Percentiles rank a stretch among this genome's conserved stretches.
These are phyloP conservation scores for Drosophila merina DNA, from an alignment of 2,888 invertebrate species.

Conservation along the genomic window DNA sequence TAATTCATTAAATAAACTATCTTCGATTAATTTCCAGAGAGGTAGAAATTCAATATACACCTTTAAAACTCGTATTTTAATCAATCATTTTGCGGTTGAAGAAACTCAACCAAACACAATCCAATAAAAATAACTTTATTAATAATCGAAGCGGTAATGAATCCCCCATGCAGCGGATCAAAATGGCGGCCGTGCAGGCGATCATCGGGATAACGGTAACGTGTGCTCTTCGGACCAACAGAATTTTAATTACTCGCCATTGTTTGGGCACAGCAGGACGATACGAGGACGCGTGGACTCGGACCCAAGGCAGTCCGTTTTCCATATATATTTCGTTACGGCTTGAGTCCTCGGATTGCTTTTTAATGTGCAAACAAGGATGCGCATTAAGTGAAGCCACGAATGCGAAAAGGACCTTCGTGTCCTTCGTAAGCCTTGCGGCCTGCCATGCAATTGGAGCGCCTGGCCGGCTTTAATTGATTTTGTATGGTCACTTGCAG, in stretches of 20 bases:
- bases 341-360: constrained; percentile 37
- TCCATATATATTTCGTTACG: constrained; percentile 25
- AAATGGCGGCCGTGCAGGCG: neutral
- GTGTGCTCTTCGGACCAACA: constrained; percentile 37
- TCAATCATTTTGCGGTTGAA: constrained; percentile 20
- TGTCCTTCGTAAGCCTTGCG: constrained; percentile 21
- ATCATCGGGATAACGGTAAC: constrained; percentile 20
- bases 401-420: neutral
- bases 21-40: neutral
- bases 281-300: neutral
- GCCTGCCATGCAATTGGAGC: constrained; percentile 48
- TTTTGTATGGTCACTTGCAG: constrained; percentile 58
- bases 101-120: constrained; percentile 22
- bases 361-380: constrained; percentile 54
- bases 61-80: constrained; percentile 12
- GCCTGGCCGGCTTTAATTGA: constrained; percentile 57
- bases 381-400: constrained; percentile 38
- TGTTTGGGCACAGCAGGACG: constrained; percentile 23
- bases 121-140: constrained; percentile 39
- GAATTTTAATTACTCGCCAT: constrained; percentile 54
- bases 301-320: constrained; percentile 6
- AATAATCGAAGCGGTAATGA: constrained; percentile 33
- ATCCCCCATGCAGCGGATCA: neutral
- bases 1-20: neutral
- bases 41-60: neutral